A percentile compares a stretch with the other conserved stretches of the same genome.
phyloP scores from a whole-genome alignment of 2,113 vertebrate genomes.

The Gracilinanus agilis region DNA sequence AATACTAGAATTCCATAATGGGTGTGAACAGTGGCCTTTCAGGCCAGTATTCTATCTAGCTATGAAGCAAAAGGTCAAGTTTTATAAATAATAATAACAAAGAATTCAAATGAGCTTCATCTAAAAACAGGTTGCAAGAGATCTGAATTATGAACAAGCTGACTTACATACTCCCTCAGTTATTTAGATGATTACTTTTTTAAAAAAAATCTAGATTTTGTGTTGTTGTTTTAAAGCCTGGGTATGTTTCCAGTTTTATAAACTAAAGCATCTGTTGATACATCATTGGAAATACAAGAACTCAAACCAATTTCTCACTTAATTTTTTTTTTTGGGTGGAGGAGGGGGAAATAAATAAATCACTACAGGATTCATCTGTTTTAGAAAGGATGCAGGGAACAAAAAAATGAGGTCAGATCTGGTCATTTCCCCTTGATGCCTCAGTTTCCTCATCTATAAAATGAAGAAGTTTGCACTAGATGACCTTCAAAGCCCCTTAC shows the following conservation, averaged over 20 bases:
- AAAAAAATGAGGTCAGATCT: not conserved
- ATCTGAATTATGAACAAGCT: not conserved
- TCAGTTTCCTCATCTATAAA: not conserved
- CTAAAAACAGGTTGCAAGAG: not conserved
- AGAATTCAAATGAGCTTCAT: conserved; percentile 23
- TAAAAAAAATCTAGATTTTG: conserved; percentile 19
- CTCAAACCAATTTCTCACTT: not conserved
- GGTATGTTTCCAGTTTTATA: conserved; percentile 17
- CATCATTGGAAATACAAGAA: conserved; percentile 30
- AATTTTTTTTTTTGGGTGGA: conserved; percentile 37
- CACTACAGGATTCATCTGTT: not conserved
- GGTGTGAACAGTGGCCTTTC: not conserved
- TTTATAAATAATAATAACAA: conserved; percentile 18
- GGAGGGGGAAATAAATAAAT: conserved; percentile 8
- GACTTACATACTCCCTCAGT: not conserved
- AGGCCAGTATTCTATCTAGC: not conserved
- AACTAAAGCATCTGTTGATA: not conserved
- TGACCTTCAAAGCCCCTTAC: not conserved
- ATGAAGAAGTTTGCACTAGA: not conserved
- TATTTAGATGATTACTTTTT: conserved; percentile 34
- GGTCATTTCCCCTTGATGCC: not conserved
- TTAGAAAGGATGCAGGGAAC: not conserved
- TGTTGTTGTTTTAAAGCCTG: conserved; percentile 45
- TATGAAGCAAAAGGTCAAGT: not conserved
- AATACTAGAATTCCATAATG: not conserved